These are phyloP conservation scores for Mystacides longicornis DNA, from an alignment of 2,888 invertebrate species.

Conservation along the genomic window DNA sequence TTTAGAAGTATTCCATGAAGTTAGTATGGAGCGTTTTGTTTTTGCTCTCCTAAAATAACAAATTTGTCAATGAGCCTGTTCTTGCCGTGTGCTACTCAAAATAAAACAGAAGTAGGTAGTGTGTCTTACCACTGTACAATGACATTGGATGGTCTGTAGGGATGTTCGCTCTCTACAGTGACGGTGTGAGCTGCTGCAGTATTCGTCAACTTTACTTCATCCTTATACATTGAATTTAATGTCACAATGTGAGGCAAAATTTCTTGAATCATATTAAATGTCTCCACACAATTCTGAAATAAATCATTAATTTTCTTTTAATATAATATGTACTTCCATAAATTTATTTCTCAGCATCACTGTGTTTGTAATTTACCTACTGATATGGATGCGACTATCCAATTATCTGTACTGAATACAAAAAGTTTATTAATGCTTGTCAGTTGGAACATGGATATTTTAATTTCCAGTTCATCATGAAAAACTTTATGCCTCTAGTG, in stretches of 20 bases:
- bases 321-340: no score
- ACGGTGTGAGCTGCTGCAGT: constrained; percentile 85
- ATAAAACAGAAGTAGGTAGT: background rate
- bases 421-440: background rate
- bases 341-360: no score
- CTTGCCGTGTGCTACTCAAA: background rate
- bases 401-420: background rate
- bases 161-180: constrained; percentile 93
- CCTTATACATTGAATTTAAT: constrained; percentile 60
- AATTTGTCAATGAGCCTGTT: background rate
- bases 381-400: no score
- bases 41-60: background rate
- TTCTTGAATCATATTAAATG: constrained; percentile 79
- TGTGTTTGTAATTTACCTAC: no score
- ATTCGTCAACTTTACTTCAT: constrained; percentile 31
- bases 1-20: no score
- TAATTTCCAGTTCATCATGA: no score
- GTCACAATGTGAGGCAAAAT: constrained; percentile 83
- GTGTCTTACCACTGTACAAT: constrained; percentile 64
- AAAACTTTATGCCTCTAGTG: no score
- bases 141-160: constrained; percentile 84
- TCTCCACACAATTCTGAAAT: constrained; percentile 73
- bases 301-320: background rate
- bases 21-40: background rate
- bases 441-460: no score